Evolutionary conservation across 1,140 invertebrate species (phyloP).

Genomic region (Drosophila kurseongensis): DNA sequence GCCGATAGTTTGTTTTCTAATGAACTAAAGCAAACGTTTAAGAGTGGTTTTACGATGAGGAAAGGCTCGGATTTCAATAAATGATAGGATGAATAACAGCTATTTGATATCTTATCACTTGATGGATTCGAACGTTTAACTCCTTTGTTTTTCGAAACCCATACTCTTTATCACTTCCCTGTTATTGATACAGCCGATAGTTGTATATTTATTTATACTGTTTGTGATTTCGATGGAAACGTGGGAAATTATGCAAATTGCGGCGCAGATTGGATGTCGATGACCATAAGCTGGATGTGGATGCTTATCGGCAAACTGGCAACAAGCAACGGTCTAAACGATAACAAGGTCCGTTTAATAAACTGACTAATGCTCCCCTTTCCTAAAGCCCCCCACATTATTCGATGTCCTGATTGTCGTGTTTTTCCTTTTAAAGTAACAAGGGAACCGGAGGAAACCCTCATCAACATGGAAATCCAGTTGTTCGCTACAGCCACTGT

Average conservation of each 20-base stretch:
- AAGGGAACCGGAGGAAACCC: conserved; percentile 9
- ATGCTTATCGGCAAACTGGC: conserved; percentile 50
- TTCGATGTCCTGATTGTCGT: conserved; percentile 23
- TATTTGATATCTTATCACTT: conserved; percentile 41
- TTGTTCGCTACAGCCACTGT: conserved; percentile 7
- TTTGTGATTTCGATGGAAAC: conserved; percentile 48
- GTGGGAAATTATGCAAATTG: conserved; percentile 82
- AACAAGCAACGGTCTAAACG: conserved; percentile 13
- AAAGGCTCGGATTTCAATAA: conserved; percentile 6
- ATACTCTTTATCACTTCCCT: conserved; percentile 51
- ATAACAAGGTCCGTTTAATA: conserved; percentile 30
- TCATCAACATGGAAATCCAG: conserved; percentile 57
- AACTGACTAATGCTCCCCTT: conserved; percentile 28
- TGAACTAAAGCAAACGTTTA: not conserved
- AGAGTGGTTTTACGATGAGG: not conserved
- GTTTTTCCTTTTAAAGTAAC: conserved; percentile 11
- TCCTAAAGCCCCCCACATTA: not conserved
- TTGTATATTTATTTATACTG: conserved; percentile 46
- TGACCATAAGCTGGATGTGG: conserved; percentile 62
- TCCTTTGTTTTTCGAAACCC: conserved; percentile 19
- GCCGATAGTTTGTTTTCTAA: not conserved
- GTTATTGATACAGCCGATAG: conserved; percentile 53
- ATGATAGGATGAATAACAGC: conserved; percentile 4
- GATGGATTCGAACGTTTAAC: conserved; percentile 10
- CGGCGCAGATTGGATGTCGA: conserved; percentile 70